phyloP scores from a whole-genome alignment of 2,113 vertebrate genomes.

The Oophaga pumilio region DNA sequence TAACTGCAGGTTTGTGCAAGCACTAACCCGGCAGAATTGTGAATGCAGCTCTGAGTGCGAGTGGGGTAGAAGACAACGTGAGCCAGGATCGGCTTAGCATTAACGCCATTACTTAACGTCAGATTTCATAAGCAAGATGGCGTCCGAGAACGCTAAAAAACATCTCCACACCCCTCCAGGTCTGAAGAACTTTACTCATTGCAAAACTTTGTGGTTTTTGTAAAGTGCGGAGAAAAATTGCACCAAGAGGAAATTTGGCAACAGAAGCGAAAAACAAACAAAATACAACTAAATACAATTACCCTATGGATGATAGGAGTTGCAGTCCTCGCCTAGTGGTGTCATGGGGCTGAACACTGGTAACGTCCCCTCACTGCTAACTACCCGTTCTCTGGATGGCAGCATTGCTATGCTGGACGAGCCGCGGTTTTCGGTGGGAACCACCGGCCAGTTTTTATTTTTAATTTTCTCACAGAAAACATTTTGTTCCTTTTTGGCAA shows the following conservation, averaged over 20 bases:
- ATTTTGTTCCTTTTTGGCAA: constrained; percentile 24
- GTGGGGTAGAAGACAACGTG: not conserved
- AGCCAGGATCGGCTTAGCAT: not conserved
- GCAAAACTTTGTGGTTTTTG: not conserved
- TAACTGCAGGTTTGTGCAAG: too few relatives aligned
- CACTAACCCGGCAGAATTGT: not conserved
- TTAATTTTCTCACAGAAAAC: not conserved
- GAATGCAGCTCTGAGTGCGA: not conserved
- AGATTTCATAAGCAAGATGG: not conserved
- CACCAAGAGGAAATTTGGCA: constrained; percentile 8
- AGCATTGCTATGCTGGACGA: not conserved
- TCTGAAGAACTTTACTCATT: constrained; percentile 22
- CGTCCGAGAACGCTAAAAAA: too few relatives aligned
- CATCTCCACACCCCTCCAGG: not conserved
- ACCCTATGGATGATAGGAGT: not conserved
- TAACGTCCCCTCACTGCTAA: not conserved
- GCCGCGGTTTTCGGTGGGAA: not conserved
- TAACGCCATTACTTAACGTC: not conserved
- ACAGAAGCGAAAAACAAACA: not conserved
- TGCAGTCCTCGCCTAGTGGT: not conserved
- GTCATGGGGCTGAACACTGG: not conserved
- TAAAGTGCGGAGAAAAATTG: not conserved
- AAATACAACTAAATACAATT: not conserved
- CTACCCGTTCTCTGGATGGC: not conserved
- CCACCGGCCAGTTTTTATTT: not conserved